Conservation (phyloP, 1,140 invertebrate species). For the Rhysida immarginata region DNA sequence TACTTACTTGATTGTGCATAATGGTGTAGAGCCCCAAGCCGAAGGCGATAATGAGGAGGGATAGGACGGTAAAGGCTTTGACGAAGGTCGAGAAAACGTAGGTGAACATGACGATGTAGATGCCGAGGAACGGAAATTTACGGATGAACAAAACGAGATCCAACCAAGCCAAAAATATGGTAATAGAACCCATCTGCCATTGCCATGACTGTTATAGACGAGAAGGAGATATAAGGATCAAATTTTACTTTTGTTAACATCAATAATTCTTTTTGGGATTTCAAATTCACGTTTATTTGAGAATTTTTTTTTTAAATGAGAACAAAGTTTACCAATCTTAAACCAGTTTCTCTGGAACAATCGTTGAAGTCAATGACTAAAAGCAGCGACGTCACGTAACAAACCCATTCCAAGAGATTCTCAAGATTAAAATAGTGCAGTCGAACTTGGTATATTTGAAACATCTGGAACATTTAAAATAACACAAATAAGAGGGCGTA, state of each 20-base stretch:
- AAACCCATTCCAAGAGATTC: constrained; percentile 35
- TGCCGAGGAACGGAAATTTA: constrained; percentile 36
- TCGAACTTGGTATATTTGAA: constrained; percentile 27
- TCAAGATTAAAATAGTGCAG: constrained; percentile 32
- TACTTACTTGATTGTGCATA: constrained; percentile 29
- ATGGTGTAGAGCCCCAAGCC: constrained; percentile 34
- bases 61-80: constrained; percentile 36
- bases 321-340: constrained; percentile 25
- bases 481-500: no score
- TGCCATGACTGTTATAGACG: constrained; percentile 31
- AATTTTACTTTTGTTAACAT: no score
- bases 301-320: no score
- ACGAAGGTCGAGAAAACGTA: constrained; percentile 36
- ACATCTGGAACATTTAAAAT: no score
- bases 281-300: no score
- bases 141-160: constrained; percentile 34
- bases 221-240: no score
- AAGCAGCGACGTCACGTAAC: constrained; percentile 31
- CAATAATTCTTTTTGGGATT: no score
- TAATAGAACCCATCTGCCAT: constrained; percentile 34
- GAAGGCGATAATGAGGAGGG: constrained; percentile 38
- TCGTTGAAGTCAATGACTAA: constrained; percentile 32
- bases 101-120: constrained; percentile 42
- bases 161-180: constrained; percentile 36
- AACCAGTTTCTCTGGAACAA: constrained; percentile 29